Evolutionary conservation across 2,888 invertebrate species (phyloP).

Genomic region (Drosophila mercatorum): DNA sequence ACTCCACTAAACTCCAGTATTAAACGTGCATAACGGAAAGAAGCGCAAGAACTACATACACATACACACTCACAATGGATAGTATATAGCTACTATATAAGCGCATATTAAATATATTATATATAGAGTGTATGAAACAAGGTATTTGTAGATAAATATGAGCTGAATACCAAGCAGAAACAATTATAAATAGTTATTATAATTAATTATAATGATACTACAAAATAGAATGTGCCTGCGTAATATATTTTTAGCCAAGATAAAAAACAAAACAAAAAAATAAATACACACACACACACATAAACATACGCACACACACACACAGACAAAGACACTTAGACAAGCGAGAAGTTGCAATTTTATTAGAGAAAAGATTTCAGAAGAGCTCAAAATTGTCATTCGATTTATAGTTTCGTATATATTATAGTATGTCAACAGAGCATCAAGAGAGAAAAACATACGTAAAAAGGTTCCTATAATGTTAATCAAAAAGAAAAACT

Average conservation of each 20-base stretch:
- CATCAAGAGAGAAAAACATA: constrained; percentile 65
- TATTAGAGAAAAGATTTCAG: constrained; percentile 43
- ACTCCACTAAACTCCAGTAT: constrained; percentile 57
- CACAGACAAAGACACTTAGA: constrained; percentile 30
- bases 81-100: constrained; percentile 26
- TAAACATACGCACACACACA: constrained; percentile 13
- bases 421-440: constrained; percentile 1
- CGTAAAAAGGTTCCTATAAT: constrained; percentile 85
- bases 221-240: constrained; percentile 84
- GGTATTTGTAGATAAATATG: constrained; percentile 77
- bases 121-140: constrained; percentile 31
- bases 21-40: constrained; percentile 51
- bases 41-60: constrained; percentile 31
- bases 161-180: constrained; percentile 74
- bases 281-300: constrained; percentile 16
- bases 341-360: constrained; percentile 39
- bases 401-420: constrained; percentile 29
- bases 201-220: constrained; percentile 81
- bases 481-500: constrained; percentile 79
- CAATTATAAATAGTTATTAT: constrained; percentile 66
- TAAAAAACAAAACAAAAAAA: constrained; percentile 47
- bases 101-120: constrained; percentile 29
- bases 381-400: constrained; percentile 50
- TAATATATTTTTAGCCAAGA: constrained; percentile 84
- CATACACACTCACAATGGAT: constrained; percentile 28